Percentiles rank a stretch among this genome's conserved stretches.
Evolutionary conservation across 2,797 vertebrate genomes (phyloP).

Genomic region (Helostoma temminkii): DNA sequence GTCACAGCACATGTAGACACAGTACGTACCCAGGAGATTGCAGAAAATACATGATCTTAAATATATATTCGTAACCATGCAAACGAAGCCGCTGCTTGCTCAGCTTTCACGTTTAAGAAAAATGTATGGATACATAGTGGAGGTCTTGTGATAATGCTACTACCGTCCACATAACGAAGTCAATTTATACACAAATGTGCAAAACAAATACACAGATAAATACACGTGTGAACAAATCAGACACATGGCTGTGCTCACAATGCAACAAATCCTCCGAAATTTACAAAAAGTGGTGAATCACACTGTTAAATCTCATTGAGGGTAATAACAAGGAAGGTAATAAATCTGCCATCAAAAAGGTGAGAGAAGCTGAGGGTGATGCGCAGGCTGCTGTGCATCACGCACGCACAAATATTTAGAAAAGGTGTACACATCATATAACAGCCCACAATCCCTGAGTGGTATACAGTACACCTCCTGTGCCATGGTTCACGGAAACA

Average conservation of each 20-base stretch:
- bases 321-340: conserved; percentile 38
- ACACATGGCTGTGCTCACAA: conserved; percentile 7
- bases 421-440: conserved; percentile 44
- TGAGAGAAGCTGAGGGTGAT: conserved; percentile 41
- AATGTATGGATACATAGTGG: not conserved
- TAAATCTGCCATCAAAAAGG: conserved; percentile 45
- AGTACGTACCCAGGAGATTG: not conserved
- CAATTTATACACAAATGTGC: not conserved
- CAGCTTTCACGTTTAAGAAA: conserved; percentile 1
- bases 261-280: conserved; percentile 16
- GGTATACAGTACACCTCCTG: conserved; percentile 64
- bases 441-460: conserved; percentile 54
- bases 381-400: no score
- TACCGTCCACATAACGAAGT: not conserved
- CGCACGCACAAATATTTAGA: conserved; percentile 3
- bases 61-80: not conserved
- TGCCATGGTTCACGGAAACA: conserved; percentile 63
- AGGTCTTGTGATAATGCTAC: conserved; percentile 4
- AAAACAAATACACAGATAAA: conserved; percentile 15
- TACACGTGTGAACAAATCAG: conserved; percentile 22
- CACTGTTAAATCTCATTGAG: conserved; percentile 39
- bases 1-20: conserved; percentile 9
- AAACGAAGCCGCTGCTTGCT: conserved; percentile 14
- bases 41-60: conserved; percentile 3
- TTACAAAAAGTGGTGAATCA: conserved; percentile 38